A percentile compares a stretch with the other conserved stretches of the same genome.
phyloP scores from a whole-genome alignment of 2,888 invertebrate species.

The Eucriotettix oculatus region DNA sequence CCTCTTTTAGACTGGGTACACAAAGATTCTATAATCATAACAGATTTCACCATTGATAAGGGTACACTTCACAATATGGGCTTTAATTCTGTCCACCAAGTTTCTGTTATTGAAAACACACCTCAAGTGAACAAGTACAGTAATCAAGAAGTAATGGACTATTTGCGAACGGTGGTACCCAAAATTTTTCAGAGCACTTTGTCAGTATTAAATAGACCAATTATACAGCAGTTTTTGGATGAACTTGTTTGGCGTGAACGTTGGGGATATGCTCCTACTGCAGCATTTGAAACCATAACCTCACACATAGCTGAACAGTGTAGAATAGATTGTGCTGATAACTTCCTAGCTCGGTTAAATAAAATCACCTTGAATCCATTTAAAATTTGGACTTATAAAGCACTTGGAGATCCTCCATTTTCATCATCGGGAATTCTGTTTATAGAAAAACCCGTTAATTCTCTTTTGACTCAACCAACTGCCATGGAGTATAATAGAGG shows the following conservation, averaged over 20 bases:
- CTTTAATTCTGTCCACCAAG: slow-evolving; percentile 56
- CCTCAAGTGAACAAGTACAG: slow-evolving; percentile 31
- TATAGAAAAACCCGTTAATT: not conserved
- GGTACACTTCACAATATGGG: slow-evolving; percentile 61
- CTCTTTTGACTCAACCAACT: not conserved
- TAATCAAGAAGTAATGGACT: slow-evolving; percentile 72
- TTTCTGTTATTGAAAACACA: slow-evolving; percentile 29
- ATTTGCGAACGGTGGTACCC: slow-evolving; percentile 67
- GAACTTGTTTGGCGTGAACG: slow-evolving; percentile 81
- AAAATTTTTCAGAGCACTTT: slow-evolving; percentile 76
- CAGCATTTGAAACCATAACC: slow-evolving; percentile 68
- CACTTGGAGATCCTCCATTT: slow-evolving; percentile 17
- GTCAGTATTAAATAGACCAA: slow-evolving; percentile 61
- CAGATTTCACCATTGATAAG: slow-evolving; percentile 73
- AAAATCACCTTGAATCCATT: slow-evolving; percentile 46
- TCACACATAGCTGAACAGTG: slow-evolving; percentile 66
- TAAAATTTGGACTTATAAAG: slow-evolving; percentile 38
- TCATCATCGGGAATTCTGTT: not conserved
- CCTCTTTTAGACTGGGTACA: slow-evolving; percentile 56
- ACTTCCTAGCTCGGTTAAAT: slow-evolving; percentile 26
- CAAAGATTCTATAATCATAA: slow-evolving; percentile 56
- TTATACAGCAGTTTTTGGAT: slow-evolving; percentile 81
- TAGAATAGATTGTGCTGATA: slow-evolving; percentile 34
- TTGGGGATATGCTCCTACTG: slow-evolving; percentile 58
- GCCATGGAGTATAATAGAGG: no score